phyloP scores from a whole-genome alignment of 2,797 vertebrate species.

The Schizopygopsis pylzovi region DNA sequence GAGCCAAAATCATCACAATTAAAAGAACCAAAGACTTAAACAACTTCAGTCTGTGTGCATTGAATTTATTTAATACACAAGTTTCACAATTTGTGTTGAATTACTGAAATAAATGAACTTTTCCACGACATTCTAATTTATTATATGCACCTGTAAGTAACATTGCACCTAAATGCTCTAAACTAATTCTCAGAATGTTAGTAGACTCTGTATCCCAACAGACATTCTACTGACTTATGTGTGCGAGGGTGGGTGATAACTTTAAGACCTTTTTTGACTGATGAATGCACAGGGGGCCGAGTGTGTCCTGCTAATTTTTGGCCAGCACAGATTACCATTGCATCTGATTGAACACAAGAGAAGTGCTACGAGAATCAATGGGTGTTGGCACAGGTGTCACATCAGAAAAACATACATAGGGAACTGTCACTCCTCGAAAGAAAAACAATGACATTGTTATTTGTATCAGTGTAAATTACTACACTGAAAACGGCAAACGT shows the following conservation, averaged over 20 bases:
- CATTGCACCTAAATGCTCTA: too few relatives aligned
- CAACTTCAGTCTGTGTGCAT: too few relatives aligned
- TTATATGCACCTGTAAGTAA: too few relatives aligned
- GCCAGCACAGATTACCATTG: slow-evolving; percentile 65
- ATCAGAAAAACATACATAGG: not conserved
- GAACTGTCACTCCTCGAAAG: not conserved
- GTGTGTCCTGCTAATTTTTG: slow-evolving; percentile 65
- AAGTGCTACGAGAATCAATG: slow-evolving; percentile 53
- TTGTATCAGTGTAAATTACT: not conserved
- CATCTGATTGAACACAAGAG: slow-evolving; percentile 62
- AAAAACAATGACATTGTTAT: not conserved
- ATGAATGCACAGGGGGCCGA: slow-evolving; percentile 63
- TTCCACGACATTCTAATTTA: too few relatives aligned
- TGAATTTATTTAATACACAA: too few relatives aligned
- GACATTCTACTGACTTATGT: not conserved
- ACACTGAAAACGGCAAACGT: not conserved
- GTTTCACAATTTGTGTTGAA: too few relatives aligned
- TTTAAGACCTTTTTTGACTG: slow-evolving; percentile 47
- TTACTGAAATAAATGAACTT: too few relatives aligned
- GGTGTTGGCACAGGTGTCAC: slow-evolving; percentile 30
- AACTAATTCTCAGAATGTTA: too few relatives aligned
- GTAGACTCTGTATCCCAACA: not conserved
- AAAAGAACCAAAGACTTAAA: too few relatives aligned
- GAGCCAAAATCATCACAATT: too few relatives aligned
- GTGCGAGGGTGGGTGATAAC: slow-evolving; percentile 18